phyloP scores from a whole-genome alignment of 92 coral and sea anemone species.

The Paramuricea clavata region DNA sequence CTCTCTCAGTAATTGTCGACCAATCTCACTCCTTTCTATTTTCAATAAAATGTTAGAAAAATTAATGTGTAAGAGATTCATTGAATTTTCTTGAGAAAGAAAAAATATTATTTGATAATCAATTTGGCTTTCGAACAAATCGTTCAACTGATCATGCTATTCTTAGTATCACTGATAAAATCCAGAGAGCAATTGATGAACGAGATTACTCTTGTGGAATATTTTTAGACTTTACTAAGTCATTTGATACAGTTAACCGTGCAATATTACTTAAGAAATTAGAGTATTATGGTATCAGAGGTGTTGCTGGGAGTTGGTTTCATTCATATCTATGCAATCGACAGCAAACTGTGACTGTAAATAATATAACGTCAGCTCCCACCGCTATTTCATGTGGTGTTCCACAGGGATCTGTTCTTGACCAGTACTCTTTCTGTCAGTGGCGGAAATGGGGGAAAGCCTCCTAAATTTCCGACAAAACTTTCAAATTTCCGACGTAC shows the following conservation, averaged over 20 bases:
- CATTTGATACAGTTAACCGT: slow-evolving; percentile 7
- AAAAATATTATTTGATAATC: too few species aligned
- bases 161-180: slow-evolving; percentile 42
- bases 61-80: too few species aligned
- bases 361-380: neutral
- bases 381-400: neutral
- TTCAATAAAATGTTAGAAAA: too few species aligned
- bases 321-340: slow-evolving; percentile 29
- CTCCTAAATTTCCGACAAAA: too few species aligned
- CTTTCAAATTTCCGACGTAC: too few species aligned
- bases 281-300: slow-evolving; percentile 46
- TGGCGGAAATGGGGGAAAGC: too few species aligned
- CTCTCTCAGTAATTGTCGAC: too few species aligned
- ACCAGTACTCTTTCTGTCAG: slow-evolving; percentile 42
- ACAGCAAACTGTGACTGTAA: neutral
- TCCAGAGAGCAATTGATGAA: slow-evolving; percentile 40
- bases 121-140: too few species aligned
- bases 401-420: slow-evolving; percentile 57
- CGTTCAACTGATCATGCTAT: slow-evolving; percentile 39
- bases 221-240: neutral
- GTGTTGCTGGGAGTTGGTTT: slow-evolving; percentile 39
- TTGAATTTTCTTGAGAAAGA: too few species aligned
- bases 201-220: slow-evolving; percentile 49
- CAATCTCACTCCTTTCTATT: too few species aligned
- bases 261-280: slow-evolving; percentile 30